phyloP scores from a whole-genome alignment of 2,797 vertebrate genomes.

The Sciurus carolinensis region DNA sequence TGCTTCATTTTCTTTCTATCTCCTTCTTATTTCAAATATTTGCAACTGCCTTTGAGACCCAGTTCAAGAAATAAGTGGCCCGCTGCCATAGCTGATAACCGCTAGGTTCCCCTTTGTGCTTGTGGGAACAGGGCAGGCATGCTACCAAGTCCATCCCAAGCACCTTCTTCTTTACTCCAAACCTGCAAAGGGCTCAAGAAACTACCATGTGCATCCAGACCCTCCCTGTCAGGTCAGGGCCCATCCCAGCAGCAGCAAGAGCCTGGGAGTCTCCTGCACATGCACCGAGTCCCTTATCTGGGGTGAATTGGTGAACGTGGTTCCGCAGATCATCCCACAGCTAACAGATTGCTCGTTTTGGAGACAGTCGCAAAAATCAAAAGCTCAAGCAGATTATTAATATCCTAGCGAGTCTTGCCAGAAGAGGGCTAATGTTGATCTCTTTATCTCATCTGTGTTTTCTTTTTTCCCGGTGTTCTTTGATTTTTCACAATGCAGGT shows the following conservation, averaged over 20 bases:
- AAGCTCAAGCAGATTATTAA: slow-evolving; percentile 83
- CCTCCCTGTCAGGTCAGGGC: not conserved
- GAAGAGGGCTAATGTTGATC: slow-evolving; percentile 78
- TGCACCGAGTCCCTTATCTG: not conserved
- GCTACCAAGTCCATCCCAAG: not conserved
- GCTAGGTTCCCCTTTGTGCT: not conserved
- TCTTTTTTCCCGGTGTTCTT: slow-evolving; percentile 67
- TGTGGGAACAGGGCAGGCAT: not conserved
- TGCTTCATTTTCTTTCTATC: slow-evolving; percentile 20
- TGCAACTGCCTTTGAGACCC: not conserved
- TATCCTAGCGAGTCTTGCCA: slow-evolving; percentile 81
- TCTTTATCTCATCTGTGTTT: slow-evolving; percentile 84
- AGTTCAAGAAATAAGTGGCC: not conserved
- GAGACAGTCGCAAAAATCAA: slow-evolving; percentile 83
- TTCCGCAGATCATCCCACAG: slow-evolving; percentile 72
- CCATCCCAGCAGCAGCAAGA: not conserved
- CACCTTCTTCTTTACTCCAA: not conserved
- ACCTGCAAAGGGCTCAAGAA: not conserved
- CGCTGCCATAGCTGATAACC: not conserved
- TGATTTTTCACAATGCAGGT: slow-evolving; percentile 84
- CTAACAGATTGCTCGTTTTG: slow-evolving; percentile 33
- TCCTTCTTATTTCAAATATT: slow-evolving; percentile 52
- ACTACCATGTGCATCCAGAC: not conserved
- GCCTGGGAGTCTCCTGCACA: not conserved
- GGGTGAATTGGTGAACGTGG: not conserved